These are phyloP conservation scores for Peromyscus californicus DNA, from an alignment of 2,113 vertebrate genomes.

Conservation along the genomic window DNA sequence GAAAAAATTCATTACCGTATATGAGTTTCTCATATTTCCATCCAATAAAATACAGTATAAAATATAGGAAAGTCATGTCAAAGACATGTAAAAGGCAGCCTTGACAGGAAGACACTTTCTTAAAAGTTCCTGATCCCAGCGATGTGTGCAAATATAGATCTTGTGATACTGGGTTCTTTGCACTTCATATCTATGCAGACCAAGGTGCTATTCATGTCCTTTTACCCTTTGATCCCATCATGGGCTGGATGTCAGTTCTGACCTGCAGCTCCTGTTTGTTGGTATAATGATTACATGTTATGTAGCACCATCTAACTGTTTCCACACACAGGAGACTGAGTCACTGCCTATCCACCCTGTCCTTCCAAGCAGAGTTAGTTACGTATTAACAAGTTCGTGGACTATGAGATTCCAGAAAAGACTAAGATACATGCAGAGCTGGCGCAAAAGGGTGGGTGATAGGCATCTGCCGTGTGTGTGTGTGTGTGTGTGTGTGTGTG, in stretches of 20 bases:
- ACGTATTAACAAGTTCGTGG: not conserved
- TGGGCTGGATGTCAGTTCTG: accelerated
- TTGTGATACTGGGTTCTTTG: not conserved
- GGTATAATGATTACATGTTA: not conserved
- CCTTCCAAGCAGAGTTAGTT: not conserved
- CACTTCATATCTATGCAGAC: not conserved
- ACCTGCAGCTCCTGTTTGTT: not conserved
- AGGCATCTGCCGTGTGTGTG: not conserved
- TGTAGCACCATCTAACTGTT: not conserved
- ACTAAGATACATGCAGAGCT: not conserved
- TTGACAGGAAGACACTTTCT: not conserved
- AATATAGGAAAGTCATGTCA: not conserved
- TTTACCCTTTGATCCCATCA: not conserved
- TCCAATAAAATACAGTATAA: not conserved
- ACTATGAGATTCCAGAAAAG: not conserved
- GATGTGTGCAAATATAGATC: not conserved
- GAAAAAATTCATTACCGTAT: not conserved
- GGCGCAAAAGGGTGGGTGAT: not conserved
- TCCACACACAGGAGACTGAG: not conserved
- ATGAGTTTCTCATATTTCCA: not conserved
- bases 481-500: too few species aligned
- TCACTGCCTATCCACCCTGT: not conserved
- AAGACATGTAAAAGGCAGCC: not conserved
- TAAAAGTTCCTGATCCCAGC: not conserved
- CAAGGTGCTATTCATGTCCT: not conserved